Percentiles rank a stretch among this genome's conserved stretches.
phyloP scores from a whole-genome alignment of 2,888 invertebrate species.

The Plutella xylostella region DNA sequence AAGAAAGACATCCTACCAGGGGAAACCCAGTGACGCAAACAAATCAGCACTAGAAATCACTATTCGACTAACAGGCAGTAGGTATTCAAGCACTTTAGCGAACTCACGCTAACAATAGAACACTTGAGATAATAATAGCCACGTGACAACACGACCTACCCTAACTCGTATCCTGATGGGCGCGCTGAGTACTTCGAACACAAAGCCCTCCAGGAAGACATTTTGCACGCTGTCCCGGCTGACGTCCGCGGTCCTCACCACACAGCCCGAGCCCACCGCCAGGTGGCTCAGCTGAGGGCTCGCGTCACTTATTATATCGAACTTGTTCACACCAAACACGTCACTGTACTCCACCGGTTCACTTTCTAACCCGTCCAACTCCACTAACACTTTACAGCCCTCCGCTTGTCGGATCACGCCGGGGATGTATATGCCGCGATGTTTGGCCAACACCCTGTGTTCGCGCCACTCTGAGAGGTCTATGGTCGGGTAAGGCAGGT shows the following conservation, averaged over 20 bases:
- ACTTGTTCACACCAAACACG: slow-evolving; percentile 82
- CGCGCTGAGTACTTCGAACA: slow-evolving; percentile 66
- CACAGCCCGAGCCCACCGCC: slow-evolving; percentile 82
- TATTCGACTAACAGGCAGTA: too few relatives aligned
- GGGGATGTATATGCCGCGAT: slow-evolving; percentile 84
- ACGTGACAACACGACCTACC: slow-evolving; percentile 41
- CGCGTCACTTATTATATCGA: slow-evolving; percentile 93
- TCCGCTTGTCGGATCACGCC: slow-evolving; percentile 86
- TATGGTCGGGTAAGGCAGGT: slow-evolving; percentile 71
- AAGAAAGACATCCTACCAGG: too few relatives aligned
- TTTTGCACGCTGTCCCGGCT: slow-evolving; percentile 72
- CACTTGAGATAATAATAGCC: too few relatives aligned
- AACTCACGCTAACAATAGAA: too few relatives aligned
- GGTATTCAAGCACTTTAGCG: too few relatives aligned
- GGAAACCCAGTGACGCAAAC: too few relatives aligned
- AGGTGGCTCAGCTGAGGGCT: slow-evolving; percentile 89
- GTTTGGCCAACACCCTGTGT: slow-evolving; percentile 90
- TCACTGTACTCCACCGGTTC: slow-evolving; percentile 79
- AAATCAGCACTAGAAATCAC: too few relatives aligned
- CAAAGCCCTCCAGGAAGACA: slow-evolving; percentile 88
- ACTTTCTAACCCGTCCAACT: slow-evolving; percentile 82
- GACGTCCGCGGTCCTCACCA: slow-evolving; percentile 76
- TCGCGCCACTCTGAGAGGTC: slow-evolving; percentile 95
- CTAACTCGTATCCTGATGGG: slow-evolving; percentile 61
- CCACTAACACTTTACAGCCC: slow-evolving; percentile 79